Evolutionary conservation across 2,888 invertebrate genomes (phyloP), one percentile per base, ranked within the genome.

Genomic region (Tupiocoris notatus): DNA sequence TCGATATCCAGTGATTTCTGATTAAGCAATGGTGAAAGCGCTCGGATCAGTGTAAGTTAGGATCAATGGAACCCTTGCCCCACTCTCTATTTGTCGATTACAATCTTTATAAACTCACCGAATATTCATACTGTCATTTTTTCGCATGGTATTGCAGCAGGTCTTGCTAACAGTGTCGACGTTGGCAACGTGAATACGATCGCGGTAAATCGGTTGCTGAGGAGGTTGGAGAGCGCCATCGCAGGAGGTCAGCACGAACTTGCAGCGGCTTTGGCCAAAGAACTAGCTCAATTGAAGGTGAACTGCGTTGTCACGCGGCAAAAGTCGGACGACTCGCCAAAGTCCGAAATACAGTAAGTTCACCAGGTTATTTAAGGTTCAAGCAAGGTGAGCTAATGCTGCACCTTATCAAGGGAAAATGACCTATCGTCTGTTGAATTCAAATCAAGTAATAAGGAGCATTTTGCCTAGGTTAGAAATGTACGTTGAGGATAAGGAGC

Each of bases 401-500:
- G n/a, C n/a, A n/a, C n/a, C n/a, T n/a, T n/a, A n/a, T n/a, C n/a
- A n/a, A n/a, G n/a, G n/a, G n/a, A n/a, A n/a, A n/a, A n/a, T n/a
- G n/a, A n/a, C n/a, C n/a, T n/a, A n/a, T n/a, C n/a, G n/a, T n/a
- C n/a, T n/a, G n/a, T n/a, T n/a, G n/a, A n/a, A n/a, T n/a, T n/a
- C n/a, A n/a, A n/a, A n/a, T n/a, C n/a, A n/a, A n/a, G n/a, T n/a
- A n/a, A n/a, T n/a, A n/a, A n/a, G n/a, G n/a, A n/a, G n/a, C n/a
- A n/a, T 62, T 9, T 64, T 64, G n/a, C 70, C 21, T 17, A 93
- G 92, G 80, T 89, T 93, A 79, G 89, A 91, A 81, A 89, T 94
- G 85, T 92, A 91, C 85, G 90, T 94, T 57, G 93, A 94, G 84
- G 93, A 94, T 83, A 89, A 90, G 82, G 87, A 90, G 81, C 90